These are phyloP conservation scores for Capreolus pygargus DNA, from an alignment of 2,113 vertebrate species.

Conservation along the genomic window DNA sequence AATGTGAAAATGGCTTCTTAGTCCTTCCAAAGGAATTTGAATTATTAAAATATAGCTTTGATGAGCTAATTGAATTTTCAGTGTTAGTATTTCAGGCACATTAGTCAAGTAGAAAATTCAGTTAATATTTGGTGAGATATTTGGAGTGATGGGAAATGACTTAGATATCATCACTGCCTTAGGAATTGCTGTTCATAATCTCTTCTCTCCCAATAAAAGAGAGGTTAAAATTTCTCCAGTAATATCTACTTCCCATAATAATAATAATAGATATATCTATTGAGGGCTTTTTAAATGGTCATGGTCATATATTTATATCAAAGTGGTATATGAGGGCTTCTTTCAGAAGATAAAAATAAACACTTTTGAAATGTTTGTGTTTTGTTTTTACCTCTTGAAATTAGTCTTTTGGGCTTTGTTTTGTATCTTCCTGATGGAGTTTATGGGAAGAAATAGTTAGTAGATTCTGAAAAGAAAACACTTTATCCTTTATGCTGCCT, in stretches of 20 bases:
- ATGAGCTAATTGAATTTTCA: background rate
- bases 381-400: conserved; percentile 39
- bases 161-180: background rate
- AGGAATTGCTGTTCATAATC: background rate
- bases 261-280: background rate
- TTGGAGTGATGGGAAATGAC: background rate
- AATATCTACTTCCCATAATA: background rate
- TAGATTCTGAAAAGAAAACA: conserved; percentile 3
- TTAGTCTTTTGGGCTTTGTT: background rate
- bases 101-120: conserved; percentile 1
- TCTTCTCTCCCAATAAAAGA: background rate
- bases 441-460: conserved; percentile 6
- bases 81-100: background rate
- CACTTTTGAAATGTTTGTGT: background rate
- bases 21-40: conserved; percentile 20
- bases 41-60: conserved; percentile 15
- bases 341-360: conserved; percentile 26
- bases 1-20: conserved; percentile 4
- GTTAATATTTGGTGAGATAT: background rate
- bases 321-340: background rate
- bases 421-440: conserved; percentile 9
- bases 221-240: background rate
- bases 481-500: background rate
- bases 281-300: background rate
- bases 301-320: background rate